A percentile compares a stretch with the other conserved stretches of the same genome.
These are phyloP conservation scores for Hydractinia symbiolongicarpus DNA, from an alignment of 30 jellyfish, hydroid and myxozoan species.

Conservation along the genomic window DNA sequence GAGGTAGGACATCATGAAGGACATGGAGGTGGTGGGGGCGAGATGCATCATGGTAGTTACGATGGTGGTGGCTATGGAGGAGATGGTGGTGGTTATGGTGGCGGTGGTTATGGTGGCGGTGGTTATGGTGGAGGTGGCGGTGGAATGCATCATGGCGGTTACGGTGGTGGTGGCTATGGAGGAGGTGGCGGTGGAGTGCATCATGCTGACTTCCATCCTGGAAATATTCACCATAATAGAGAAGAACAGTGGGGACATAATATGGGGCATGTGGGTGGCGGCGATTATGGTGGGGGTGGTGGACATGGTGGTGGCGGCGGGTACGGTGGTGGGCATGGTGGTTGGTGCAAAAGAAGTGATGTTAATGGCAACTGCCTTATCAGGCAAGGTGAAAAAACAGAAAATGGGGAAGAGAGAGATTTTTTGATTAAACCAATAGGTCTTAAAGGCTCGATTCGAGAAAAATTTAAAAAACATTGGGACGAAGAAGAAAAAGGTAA, in stretches of 20 bases:
- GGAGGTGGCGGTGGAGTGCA: background rate
- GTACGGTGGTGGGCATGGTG: background rate
- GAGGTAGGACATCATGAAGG: too few relatives aligned
- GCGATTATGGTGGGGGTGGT: background rate
- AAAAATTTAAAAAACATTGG: constrained; percentile 11
- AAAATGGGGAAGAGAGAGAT: constrained; percentile 2
- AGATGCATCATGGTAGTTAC: too few relatives aligned
- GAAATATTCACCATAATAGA: background rate
- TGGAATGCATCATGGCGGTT: background rate
- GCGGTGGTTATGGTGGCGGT: background rate
- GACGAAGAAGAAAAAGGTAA: constrained; percentile 23
- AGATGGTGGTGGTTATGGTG: constrained; percentile 10
- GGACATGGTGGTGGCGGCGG: background rate
- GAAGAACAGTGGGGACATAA: constrained; percentile 9
- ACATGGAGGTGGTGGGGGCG: background rate
- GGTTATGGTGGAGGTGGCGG: background rate
- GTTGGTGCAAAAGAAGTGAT: background rate
- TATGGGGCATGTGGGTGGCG: constrained; percentile 14
- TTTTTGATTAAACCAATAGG: background rate
- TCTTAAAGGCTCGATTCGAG: constrained; percentile 12
- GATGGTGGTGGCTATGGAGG: too few relatives aligned
- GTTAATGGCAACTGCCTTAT: background rate
- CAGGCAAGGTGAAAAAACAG: background rate
- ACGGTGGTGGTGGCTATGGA: constrained; percentile 4
- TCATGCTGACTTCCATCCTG: background rate